phyloP scores from a whole-genome alignment of 2,797 vertebrate genomes.

The Anableps anableps region DNA sequence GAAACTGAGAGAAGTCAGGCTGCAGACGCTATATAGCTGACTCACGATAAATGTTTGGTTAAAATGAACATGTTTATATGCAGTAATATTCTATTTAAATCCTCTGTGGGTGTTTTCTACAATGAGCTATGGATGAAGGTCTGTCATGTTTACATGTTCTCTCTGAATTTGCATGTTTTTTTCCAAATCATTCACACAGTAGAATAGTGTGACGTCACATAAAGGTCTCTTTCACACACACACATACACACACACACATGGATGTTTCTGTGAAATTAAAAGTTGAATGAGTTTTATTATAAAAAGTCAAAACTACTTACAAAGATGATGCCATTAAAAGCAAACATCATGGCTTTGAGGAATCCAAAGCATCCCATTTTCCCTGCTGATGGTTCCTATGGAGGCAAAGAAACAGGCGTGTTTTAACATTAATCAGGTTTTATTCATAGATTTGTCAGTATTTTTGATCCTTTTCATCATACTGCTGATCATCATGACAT shows the following conservation, averaged over 20 bases:
- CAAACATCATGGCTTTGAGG: conserved; percentile 84
- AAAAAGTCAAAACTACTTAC: conserved; percentile 75
- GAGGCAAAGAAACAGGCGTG: neutral
- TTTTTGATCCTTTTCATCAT: neutral
- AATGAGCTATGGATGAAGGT: neutral
- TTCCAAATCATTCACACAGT: neutral
- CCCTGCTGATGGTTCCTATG: conserved; percentile 45
- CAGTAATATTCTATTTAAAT: neutral
- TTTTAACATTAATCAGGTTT: neutral
- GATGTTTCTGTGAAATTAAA: neutral
- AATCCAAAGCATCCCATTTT: conserved; percentile 82
- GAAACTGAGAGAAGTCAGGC: neutral
- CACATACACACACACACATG: neutral
- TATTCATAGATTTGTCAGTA: neutral
- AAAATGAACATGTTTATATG: neutral
- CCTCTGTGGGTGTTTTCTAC: neutral
- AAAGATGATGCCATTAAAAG: conserved; percentile 85
- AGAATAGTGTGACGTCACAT: neutral
- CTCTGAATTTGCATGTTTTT: neutral
- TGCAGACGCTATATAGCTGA: neutral
- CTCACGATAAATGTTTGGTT: neutral
- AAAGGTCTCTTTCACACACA: no score
- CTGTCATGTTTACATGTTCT: no score
- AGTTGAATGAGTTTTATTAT: no score
- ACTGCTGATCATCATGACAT: neutral